Evolutionary conservation across 30 jellyfish, hydroid and myxozoan genomes (phyloP).

Genomic region (Morbakka virulenta): DNA sequence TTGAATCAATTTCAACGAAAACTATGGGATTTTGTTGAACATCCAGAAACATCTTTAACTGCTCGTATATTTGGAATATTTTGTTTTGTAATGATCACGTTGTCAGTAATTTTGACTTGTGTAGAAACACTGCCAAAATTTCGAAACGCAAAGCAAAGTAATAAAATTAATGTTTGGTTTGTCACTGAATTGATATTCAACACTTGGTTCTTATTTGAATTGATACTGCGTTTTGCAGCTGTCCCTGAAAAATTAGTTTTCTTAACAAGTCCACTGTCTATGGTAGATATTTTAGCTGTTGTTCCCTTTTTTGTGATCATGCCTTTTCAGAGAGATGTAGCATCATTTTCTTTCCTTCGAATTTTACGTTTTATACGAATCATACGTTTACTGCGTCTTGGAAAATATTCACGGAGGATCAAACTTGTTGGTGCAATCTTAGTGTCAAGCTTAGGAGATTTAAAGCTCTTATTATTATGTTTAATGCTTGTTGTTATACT

Average conservation of each 20-base stretch:
- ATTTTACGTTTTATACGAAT: slow-evolving; percentile 66
- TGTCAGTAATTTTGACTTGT: slow-evolving; percentile 74
- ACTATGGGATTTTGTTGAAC: slow-evolving; percentile 75
- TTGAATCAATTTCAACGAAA: not conserved
- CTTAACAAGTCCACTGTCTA: slow-evolving; percentile 48
- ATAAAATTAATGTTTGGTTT: not conserved
- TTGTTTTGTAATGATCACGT: slow-evolving; percentile 51
- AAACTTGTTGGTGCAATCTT: slow-evolving; percentile 73
- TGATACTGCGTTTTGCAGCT: slow-evolving; percentile 23
- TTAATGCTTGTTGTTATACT: slow-evolving; percentile 60
- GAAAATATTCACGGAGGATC: slow-evolving; percentile 77
- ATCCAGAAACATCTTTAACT: slow-evolving; percentile 70
- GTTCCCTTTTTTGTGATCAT: slow-evolving; percentile 66
- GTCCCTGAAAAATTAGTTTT: slow-evolving; percentile 64
- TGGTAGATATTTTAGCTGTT: slow-evolving; percentile 70
- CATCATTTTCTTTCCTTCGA: slow-evolving; percentile 49
- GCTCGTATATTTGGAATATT: slow-evolving; percentile 68
- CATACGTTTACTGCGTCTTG: slow-evolving; percentile 67
- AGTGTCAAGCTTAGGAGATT: slow-evolving; percentile 78
- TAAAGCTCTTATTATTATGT: slow-evolving; percentile 77
- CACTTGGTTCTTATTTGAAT: slow-evolving; percentile 75
- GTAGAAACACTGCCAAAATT: slow-evolving; percentile 73
- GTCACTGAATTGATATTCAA: slow-evolving; percentile 23
- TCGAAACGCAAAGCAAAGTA: not conserved
- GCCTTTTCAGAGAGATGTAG: not conserved